These are phyloP conservation scores for Trypoxylon attenuatum DNA, from an alignment of 2,888 invertebrate species.

Conservation along the genomic window DNA sequence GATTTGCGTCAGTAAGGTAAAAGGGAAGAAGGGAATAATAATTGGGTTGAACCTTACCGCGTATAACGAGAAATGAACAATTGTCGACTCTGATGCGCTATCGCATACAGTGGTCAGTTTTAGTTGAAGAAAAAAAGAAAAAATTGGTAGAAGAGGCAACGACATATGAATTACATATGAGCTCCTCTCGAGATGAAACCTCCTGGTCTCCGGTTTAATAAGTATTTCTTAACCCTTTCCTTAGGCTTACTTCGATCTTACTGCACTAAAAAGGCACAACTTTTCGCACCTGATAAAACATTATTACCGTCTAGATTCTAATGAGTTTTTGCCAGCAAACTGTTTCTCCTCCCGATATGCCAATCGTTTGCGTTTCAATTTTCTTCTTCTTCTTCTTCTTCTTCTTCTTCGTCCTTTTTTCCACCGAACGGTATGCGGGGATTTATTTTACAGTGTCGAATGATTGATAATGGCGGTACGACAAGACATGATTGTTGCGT, in stretches of 20 bases:
- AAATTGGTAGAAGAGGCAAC: no score
- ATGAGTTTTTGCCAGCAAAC: conserved; percentile 49
- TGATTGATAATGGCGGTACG: conserved; percentile 51
- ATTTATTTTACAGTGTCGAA: conserved; percentile 53
- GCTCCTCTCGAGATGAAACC: conserved; percentile 55
- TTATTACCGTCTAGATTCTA: conserved; percentile 61
- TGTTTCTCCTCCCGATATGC: conserved; percentile 24
- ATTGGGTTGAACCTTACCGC: no score
- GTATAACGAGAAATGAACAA: no score
- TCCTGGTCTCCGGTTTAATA: conserved; percentile 55
- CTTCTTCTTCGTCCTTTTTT: conserved; percentile 1
- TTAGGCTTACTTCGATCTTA: conserved; percentile 73
- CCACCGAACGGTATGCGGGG: conserved; percentile 33
- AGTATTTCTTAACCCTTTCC: conserved; percentile 59
- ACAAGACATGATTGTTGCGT: conserved; percentile 44
- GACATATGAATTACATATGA: no score
- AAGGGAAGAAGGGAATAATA: no score
- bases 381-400: not conserved
- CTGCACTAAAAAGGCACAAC: conserved; percentile 74
- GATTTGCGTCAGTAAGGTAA: no score
- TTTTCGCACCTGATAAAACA: conserved; percentile 70
- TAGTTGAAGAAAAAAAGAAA: no score
- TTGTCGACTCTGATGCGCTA: no score
- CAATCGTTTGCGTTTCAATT: conserved; percentile 33
- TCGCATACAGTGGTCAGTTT: no score